A percentile compares a stretch with the other conserved stretches of the same genome.
These are phyloP conservation scores for Steinernema carpocapsae DNA, from an alignment of 2,888 invertebrate genomes.

Conservation along the genomic window DNA sequence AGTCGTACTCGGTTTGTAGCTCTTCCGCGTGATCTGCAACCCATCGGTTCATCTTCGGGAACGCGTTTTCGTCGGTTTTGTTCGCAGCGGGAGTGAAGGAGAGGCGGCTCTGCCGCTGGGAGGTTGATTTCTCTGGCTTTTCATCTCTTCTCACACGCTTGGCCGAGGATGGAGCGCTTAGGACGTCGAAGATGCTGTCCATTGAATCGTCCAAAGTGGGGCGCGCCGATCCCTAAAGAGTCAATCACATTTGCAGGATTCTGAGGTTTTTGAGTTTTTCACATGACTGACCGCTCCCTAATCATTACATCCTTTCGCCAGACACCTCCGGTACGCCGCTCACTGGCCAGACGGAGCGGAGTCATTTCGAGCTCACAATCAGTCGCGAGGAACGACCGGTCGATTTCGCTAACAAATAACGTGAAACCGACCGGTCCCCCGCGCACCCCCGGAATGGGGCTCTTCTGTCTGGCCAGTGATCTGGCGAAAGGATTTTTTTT, in stretches of 20 bases:
- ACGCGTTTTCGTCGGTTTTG: not conserved
- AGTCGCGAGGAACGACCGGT: too few species aligned
- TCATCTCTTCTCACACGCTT: constrained; percentile 8
- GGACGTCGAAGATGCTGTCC: constrained; percentile 20
- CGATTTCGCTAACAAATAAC: too few species aligned
- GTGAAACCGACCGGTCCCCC: too few species aligned
- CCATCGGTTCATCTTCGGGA: constrained; percentile 28
- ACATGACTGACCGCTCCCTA: too few species aligned
- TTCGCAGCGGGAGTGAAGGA: not conserved
- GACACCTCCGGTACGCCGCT: too few species aligned
- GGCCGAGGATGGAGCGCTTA: constrained; percentile 6
- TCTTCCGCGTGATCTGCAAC: not conserved
- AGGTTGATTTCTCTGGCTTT: not conserved
- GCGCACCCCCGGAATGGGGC: too few species aligned
- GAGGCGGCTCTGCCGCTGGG: not conserved
- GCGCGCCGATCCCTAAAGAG: not conserved
- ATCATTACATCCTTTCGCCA: too few species aligned
- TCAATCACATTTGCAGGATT: not conserved
- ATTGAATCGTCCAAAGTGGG: not conserved
- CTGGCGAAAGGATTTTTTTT: too few species aligned
- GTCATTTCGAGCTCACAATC: too few species aligned
- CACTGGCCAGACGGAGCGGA: too few species aligned
- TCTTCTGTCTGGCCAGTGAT: too few species aligned
- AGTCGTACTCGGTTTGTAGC: not conserved
- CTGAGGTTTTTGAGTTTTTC: too few species aligned